These are phyloP conservation scores for Onychomys arenicola DNA, from an alignment of 2,797 vertebrate species.

Conservation along the genomic window DNA sequence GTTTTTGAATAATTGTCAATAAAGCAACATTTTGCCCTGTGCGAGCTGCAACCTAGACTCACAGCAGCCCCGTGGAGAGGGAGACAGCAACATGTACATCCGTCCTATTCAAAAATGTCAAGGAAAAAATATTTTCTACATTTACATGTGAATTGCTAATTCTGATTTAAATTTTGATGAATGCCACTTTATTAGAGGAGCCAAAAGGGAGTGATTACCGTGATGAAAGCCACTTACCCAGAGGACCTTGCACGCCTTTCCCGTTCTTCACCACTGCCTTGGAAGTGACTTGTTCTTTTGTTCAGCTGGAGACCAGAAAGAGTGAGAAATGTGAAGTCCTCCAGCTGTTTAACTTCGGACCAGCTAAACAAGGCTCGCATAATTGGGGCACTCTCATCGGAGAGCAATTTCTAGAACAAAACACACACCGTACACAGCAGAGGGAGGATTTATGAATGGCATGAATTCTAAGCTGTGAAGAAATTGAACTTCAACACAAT, in stretches of 20 bases:
- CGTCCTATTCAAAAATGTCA: neutral
- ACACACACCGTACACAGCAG: neutral
- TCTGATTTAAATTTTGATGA: conserved; percentile 60
- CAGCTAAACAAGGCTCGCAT: conserved; percentile 42
- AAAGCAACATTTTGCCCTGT: conserved; percentile 2
- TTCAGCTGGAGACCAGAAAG: conserved; percentile 18
- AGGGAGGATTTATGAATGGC: conserved; percentile 50
- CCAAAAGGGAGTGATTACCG: conserved; percentile 38
- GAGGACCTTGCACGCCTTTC: neutral
- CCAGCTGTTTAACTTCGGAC: conserved; percentile 18
- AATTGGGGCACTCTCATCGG: conserved; percentile 50
- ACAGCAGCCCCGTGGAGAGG: neutral
- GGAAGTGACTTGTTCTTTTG: conserved; percentile 42
- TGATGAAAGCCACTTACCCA: conserved; percentile 25
- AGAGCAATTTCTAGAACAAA: conserved; percentile 62
- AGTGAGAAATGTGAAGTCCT: conserved; percentile 13
- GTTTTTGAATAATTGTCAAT: conserved; percentile 40
- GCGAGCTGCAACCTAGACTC: neutral
- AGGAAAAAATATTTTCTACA: conserved; percentile 11
- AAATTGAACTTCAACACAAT: conserved; percentile 26
- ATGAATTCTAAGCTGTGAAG: conserved; percentile 40
- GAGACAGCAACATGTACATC: neutral
- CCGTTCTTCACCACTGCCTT: neutral
- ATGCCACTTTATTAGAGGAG: neutral
- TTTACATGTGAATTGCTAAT: conserved; percentile 20